A percentile compares a stretch with the other conserved stretches of the same genome.
Evolutionary conservation across 1,140 invertebrate species (phyloP).

Genomic region (Eulimnadia texana): DNA sequence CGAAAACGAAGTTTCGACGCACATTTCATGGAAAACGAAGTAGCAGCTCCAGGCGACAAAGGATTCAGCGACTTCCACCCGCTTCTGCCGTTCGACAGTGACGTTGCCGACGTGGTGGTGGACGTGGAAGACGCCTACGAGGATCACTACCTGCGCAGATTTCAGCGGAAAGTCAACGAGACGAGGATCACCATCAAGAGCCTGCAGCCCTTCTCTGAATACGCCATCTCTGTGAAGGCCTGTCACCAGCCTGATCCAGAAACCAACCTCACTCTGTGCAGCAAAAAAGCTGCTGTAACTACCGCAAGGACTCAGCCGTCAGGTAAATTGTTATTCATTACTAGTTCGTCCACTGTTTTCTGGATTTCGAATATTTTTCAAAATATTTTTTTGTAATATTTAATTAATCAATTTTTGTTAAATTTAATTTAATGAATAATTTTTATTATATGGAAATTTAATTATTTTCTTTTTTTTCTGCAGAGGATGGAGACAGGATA

Average conservation of each 20-base stretch:
- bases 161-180: constrained; percentile 15
- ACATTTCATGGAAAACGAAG: no score
- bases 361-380: neutral
- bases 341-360: neutral
- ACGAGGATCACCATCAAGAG: constrained; percentile 1
- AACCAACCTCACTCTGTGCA: constrained; percentile 13
- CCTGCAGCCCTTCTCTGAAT: constrained; percentile 33
- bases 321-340: constrained; percentile 2
- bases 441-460: no score
- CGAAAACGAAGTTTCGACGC: no score
- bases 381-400: neutral
- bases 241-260: constrained; percentile 24
- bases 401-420: neutral
- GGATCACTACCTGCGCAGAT: neutral
- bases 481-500: constrained; percentile 20
- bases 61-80: no score
- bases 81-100: no score
- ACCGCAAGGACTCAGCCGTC: neutral
- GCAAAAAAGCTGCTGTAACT: neutral
- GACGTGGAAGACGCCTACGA: no score
- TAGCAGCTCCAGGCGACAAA: no score
- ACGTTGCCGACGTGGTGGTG: no score
- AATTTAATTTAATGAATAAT: neutral
- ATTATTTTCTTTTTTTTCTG: no score
- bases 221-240: constrained; percentile 32